A percentile compares a stretch with the other conserved stretches of the same genome.
Conservation (phyloP, 1,140 invertebrate genomes). For the Teleopsis dalmanni region DNA sequence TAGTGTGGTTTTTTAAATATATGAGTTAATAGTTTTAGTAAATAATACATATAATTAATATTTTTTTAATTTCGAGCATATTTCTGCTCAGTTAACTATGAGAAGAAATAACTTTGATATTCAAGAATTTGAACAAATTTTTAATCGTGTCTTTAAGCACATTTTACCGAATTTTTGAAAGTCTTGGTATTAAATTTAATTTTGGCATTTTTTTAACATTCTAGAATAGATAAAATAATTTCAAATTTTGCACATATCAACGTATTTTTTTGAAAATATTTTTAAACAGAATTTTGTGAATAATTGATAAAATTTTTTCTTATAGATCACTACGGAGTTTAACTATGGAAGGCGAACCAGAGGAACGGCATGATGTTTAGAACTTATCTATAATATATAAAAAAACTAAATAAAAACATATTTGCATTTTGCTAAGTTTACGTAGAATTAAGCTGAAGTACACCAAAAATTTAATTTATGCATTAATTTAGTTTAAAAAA, state of each 20-base stretch:
- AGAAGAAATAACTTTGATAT: not conserved
- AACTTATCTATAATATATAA: not conserved
- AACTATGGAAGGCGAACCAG: conserved; percentile 31
- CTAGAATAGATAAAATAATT: not conserved
- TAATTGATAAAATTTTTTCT: not conserved
- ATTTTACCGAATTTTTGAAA: not conserved
- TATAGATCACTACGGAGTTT: conserved; percentile 40
- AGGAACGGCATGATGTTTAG: conserved; percentile 7
- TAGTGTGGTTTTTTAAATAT: too few relatives aligned
- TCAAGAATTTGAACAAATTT: not conserved
- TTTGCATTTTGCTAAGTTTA: too few relatives aligned
- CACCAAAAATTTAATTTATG: too few relatives aligned
- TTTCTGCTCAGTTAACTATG: not conserved
- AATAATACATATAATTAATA: too few relatives aligned
- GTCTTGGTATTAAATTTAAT: not conserved
- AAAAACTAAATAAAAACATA: too few relatives aligned
- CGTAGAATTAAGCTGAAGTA: too few relatives aligned
- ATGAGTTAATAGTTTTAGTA: too few relatives aligned
- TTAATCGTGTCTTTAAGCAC: not conserved
- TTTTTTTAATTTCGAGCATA: too few relatives aligned
- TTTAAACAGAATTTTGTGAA: not conserved
- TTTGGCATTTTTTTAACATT: not conserved
- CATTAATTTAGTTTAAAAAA: too few relatives aligned
- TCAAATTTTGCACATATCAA: not conserved
- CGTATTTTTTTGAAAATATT: not conserved